Evolutionary conservation across 2,888 invertebrate species (phyloP).

Genomic region (Geotrupes spiniger): DNA sequence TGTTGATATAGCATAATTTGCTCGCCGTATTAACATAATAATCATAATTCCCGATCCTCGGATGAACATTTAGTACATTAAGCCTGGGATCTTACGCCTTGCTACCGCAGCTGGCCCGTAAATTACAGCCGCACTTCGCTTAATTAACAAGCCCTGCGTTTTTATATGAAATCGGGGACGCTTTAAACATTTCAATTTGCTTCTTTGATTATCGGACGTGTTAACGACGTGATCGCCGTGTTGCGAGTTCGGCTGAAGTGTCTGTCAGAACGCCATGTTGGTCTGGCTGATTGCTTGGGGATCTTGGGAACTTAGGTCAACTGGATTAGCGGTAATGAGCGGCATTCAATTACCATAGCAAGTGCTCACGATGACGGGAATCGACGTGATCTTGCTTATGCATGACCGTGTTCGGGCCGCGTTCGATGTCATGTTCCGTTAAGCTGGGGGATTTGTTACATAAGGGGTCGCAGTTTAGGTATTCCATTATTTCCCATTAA

Average conservation of each 20-base stretch:
- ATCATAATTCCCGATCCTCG: slow-evolving; percentile 40
- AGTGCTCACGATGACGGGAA: slow-evolving; percentile 31
- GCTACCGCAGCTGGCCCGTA: background rate
- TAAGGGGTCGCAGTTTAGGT: slow-evolving; percentile 11
- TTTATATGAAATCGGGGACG: no score
- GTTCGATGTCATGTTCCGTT: slow-evolving; percentile 26
- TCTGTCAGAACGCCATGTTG: slow-evolving; percentile 27
- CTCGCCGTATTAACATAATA: slow-evolving; percentile 40
- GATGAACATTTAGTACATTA: slow-evolving; percentile 37
- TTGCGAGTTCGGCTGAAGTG: slow-evolving; percentile 18
- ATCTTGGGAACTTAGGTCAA: slow-evolving; percentile 33
- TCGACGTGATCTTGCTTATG: slow-evolving; percentile 28
- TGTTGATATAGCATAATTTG: slow-evolving; percentile 27
- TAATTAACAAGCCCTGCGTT: background rate
- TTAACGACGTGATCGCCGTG: background rate
- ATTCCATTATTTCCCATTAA: slow-evolving; percentile 9
- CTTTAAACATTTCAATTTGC: no score
- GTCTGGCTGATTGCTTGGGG: slow-evolving; percentile 33
- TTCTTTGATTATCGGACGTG: background rate
- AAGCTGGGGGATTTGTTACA: slow-evolving; percentile 21
- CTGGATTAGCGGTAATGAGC: slow-evolving; percentile 36
- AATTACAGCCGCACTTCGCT: background rate
- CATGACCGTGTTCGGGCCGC: slow-evolving; percentile 21
- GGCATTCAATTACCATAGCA: slow-evolving; percentile 36
- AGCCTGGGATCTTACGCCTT: slow-evolving; percentile 19